Evolutionary conservation across 2,888 invertebrate genomes (phyloP), one percentile per base, ranked within the genome.

Genomic region (Dioctria linearis): DNA sequence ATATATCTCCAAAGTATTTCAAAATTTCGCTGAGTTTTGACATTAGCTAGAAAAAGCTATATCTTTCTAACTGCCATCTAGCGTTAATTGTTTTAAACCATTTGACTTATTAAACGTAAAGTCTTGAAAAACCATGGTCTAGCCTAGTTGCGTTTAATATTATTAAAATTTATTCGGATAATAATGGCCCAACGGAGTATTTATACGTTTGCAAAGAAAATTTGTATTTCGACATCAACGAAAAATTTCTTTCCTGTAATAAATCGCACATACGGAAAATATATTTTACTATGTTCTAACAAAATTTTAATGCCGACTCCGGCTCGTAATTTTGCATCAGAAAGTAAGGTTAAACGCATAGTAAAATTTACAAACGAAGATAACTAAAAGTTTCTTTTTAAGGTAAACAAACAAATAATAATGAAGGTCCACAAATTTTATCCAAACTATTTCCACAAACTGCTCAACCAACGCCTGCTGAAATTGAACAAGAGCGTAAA

Each of bases 371-470:
- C 39, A 49, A 25, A 37, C 39, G 3, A 6, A 63, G 63, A 63
- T 65, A 4, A 13, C 39, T 39, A n/a, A 25, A 25, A 11, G 4
- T 63, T 65, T 65, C 25, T 65, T 39, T 61, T 46, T 0, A 43
- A 78, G 78, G 61, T 76, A 11, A 43, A 11, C 37, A 49, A 54
- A 71, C 25, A n/a, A 59, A 5, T 9, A 59, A 37, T 42, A 65
- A 51, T n/a, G 59, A 54, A 49, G 65, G n/a, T 65, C 87, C 87
- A 6, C 85, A 87, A 80, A 85, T 92, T 79, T 85, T 92, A 3
- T 91, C 92, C 0, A 89, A 91, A 81, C 89, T 92, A 81, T 92
- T 92, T 84, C 92, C 92, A 42, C 92, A 92, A 85, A 89, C 89
- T 2, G 88, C 90, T 0, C 85, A 89, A 3, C 89, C 89, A 49